Conservation (phyloP, 1,140 invertebrate species). For the Cotesia glomerata region DNA sequence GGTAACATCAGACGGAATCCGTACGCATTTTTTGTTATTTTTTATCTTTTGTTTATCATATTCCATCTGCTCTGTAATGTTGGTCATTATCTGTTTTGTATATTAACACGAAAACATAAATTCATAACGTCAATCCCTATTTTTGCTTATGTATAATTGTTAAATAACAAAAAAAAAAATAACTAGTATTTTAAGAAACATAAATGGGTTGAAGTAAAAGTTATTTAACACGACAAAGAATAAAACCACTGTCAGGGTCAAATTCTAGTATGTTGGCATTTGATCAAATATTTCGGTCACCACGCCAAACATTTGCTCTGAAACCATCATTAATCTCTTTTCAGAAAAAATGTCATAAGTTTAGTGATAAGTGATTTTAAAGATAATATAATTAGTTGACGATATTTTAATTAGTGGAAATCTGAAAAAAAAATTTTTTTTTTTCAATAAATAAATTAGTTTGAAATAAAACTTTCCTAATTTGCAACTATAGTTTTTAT, state of each 20-base stretch:
- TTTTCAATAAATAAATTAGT: too few species aligned
- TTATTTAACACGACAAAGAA: slow-evolving; percentile 29
- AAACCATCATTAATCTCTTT: neutral
- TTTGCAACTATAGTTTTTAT: too few species aligned
- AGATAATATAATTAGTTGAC: neutral
- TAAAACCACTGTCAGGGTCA: slow-evolving; percentile 42
- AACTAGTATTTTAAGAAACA: too few species aligned
- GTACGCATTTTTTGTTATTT: slow-evolving; percentile 10
- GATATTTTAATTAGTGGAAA: neutral
- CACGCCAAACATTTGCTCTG: neutral
- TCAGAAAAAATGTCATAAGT: neutral
- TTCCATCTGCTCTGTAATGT: neutral
- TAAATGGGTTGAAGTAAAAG: neutral
- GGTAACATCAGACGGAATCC: slow-evolving; percentile 43
- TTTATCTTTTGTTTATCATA: slow-evolving; percentile 10
- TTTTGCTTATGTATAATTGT: too few species aligned
- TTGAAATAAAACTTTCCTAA: too few species aligned
- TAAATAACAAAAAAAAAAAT: too few species aligned
- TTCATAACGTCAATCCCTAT: neutral
- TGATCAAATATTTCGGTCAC: slow-evolving; percentile 15
- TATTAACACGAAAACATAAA: neutral
- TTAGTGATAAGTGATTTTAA: neutral
- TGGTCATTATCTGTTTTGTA: too few species aligned
- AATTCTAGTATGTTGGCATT: slow-evolving; percentile 47
- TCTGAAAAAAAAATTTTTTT: too few species aligned